Percentiles rank a stretch among this genome's conserved stretches.
phyloP scores from a whole-genome alignment of 2,888 invertebrate species.

The Troides oblongomaculatus region DNA sequence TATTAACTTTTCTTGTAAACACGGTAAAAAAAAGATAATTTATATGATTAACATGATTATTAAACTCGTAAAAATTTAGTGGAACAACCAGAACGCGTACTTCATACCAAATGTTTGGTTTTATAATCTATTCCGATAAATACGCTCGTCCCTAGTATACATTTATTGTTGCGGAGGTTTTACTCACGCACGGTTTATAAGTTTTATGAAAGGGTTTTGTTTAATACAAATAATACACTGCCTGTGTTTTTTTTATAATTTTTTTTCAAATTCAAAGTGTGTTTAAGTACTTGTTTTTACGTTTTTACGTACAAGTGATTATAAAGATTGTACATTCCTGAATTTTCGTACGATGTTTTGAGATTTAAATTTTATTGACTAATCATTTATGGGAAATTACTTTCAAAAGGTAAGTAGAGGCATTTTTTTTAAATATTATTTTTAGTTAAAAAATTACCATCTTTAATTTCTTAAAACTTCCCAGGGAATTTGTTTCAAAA shows the following conservation, averaged over 20 bases:
- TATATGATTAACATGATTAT: background rate
- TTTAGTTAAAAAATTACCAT: background rate
- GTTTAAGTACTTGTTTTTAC: background rate
- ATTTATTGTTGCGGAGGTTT: slow-evolving; percentile 14
- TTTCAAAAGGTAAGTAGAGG: slow-evolving; percentile 34
- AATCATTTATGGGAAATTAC: slow-evolving; percentile 36
- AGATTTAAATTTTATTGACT: slow-evolving; percentile 31
- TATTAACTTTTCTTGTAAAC: too few species aligned
- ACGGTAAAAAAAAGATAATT: too few species aligned
- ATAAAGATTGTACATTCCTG: slow-evolving; percentile 2
- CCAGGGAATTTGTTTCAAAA: slow-evolving; percentile 19
- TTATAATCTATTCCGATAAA: background rate
- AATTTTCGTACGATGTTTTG: slow-evolving; percentile 29
- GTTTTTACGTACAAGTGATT: slow-evolving; percentile 7
- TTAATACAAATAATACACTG: background rate
- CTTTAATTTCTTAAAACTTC: background rate
- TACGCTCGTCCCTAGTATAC: slow-evolving; percentile 1
- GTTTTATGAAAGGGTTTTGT: slow-evolving; percentile 5
- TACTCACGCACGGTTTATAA: slow-evolving; percentile 4
- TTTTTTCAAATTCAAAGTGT: background rate
- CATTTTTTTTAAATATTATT: slow-evolving; percentile 6
- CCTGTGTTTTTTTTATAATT: background rate
- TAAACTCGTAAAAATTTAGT: background rate
- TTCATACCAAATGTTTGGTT: slow-evolving; percentile 1
- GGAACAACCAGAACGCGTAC: background rate